Evolutionary conservation across 2,797 vertebrate species (phyloP).

Genomic region (Nyctalus aviator): DNA sequence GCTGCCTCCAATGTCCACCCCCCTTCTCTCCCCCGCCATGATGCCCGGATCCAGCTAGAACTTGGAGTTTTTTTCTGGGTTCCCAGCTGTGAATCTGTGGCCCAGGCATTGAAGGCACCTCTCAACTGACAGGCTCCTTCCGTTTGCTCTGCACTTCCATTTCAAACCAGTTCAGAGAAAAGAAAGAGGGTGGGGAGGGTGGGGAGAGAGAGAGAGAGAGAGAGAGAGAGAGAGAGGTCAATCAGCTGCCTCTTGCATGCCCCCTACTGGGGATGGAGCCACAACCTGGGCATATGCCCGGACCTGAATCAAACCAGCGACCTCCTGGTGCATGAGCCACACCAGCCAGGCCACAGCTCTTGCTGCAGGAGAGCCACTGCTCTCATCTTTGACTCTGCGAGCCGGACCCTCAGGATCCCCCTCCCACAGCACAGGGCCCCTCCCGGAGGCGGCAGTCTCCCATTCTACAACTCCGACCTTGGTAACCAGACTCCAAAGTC

Average conservation of each 20-base stretch:
- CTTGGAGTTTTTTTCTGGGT: background rate
- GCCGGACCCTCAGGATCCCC: background rate
- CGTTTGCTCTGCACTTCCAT: background rate
- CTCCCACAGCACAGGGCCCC: background rate
- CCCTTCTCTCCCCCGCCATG: too few relatives aligned
- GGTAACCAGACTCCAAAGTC: background rate
- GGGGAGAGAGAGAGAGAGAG: too few relatives aligned
- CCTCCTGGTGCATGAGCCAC: background rate
- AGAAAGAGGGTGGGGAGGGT: too few relatives aligned
- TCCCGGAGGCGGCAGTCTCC: background rate
- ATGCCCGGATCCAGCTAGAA: background rate
- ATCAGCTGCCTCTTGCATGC: background rate
- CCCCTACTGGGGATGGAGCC: too few relatives aligned
- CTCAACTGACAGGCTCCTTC: background rate
- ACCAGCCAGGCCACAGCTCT: background rate
- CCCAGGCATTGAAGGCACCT: background rate
- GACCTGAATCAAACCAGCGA: background rate
- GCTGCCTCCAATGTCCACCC: too few relatives aligned
- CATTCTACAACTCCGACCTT: background rate
- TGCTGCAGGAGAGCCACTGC: background rate
- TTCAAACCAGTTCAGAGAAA: background rate
- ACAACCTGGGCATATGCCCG: background rate
- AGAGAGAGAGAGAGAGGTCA: background rate
- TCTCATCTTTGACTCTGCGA: background rate
- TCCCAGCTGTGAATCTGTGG: background rate